These are phyloP conservation scores for Myotis daubentonii DNA, from an alignment of 2,797 vertebrate species.

Conservation along the genomic window DNA sequence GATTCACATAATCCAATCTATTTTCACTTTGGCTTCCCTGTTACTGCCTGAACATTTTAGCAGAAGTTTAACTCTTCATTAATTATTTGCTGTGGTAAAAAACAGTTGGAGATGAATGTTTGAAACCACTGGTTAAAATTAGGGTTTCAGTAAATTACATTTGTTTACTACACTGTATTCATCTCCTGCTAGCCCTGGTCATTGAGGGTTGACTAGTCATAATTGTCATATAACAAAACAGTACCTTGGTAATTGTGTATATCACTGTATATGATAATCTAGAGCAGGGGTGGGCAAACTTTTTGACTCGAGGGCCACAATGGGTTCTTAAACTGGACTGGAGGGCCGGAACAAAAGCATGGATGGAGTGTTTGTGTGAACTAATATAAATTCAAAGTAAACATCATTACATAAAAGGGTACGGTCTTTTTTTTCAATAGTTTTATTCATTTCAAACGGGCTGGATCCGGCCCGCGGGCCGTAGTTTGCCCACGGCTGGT, in stretches of 20 bases:
- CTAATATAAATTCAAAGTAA: no score
- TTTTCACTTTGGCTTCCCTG: not conserved
- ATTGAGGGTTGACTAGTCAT: not conserved
- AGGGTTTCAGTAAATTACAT: constrained; percentile 1
- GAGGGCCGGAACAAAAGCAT: no score
- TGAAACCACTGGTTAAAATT: constrained; percentile 33
- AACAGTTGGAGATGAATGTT: not conserved
- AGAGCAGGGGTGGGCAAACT: no score
- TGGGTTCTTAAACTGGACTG: no score
- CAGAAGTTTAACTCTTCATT: constrained; percentile 6
- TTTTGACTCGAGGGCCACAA: no score
- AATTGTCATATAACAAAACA: not conserved
- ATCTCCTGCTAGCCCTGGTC: not conserved
- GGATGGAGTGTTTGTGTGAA: no score
- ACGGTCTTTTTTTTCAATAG: no score
- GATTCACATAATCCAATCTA: not conserved
- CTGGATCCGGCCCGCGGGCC: no score
- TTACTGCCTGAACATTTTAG: not conserved
- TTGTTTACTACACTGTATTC: not conserved
- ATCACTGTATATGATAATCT: not conserved
- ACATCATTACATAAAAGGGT: no score
- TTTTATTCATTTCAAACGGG: no score
- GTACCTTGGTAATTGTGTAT: not conserved
- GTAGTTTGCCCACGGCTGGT: not conserved
- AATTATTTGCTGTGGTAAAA: constrained; percentile 14